These are phyloP conservation scores for Blomia tropicalis DNA, from an alignment of 2,888 invertebrate species.

Conservation along the genomic window DNA sequence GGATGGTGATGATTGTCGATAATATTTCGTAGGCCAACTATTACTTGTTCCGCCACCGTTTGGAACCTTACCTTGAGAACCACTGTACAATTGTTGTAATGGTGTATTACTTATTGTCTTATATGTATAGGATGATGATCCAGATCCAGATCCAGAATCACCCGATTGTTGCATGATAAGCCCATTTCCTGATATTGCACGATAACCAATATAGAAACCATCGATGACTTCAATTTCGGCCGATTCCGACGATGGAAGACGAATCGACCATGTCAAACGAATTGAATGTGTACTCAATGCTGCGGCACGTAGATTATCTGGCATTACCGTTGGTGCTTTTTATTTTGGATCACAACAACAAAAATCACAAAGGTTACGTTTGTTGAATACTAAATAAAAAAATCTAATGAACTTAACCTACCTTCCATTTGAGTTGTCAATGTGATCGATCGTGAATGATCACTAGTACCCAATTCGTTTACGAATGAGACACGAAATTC, in stretches of 20 bases:
- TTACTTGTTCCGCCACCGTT: slow-evolving; percentile 30
- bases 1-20: background rate
- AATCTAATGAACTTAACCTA: slow-evolving; percentile 24
- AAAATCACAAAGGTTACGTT: too few species aligned
- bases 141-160: background rate
- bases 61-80: too few species aligned
- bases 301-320: slow-evolving; percentile 6
- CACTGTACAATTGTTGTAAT: background rate
- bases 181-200: slow-evolving; percentile 30
- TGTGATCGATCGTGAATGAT: slow-evolving; percentile 26
- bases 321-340: slow-evolving; percentile 10
- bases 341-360: background rate
- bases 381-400: background rate
- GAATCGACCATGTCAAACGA: slow-evolving; percentile 10
- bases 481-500: slow-evolving; percentile 28
- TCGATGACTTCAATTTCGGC: slow-evolving; percentile 25
- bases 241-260: background rate
- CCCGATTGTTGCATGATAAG: background rate
- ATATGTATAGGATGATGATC: slow-evolving; percentile 5
- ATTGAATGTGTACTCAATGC: slow-evolving; percentile 10
- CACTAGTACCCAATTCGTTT: slow-evolving; percentile 28
- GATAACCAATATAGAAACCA: slow-evolving; percentile 31
- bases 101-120: slow-evolving; percentile 6
- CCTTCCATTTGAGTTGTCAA: slow-evolving; percentile 33
- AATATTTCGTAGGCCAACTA: background rate